Base-by-base conservation (phyloP, 2,113 vertebrate species). In the Abramis brama region DNA sequence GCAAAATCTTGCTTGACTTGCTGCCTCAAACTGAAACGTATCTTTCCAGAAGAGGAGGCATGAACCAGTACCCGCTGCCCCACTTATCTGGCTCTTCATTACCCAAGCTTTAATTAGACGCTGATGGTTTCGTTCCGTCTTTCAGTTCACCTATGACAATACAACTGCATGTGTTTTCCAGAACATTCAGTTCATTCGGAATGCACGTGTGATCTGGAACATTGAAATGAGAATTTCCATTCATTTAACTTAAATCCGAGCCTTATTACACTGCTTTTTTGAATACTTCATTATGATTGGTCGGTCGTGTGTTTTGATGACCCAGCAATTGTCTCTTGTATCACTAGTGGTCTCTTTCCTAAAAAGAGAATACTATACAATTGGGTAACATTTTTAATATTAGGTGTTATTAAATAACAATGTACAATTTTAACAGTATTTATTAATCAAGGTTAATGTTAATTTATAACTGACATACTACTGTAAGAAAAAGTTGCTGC, bases 81-180 rank as follows among this genome's bases (percentile, higher is more conserved):
- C 77, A 60, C 60, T 78, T 73, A 12, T 19, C 50, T 47, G 52
- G 66, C 47, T 57, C 52, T 84, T 82, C 60, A 36, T 59, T 62
- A 77, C 62, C 6, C 27, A 47, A 66, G 73, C 62, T 64, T 85
- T 55, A 86, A 82, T 88, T 86, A 83, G 76, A 83, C 83, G 39
- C 52, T 59, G 76, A 79, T 43, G 27, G 52, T 12, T 59, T 71
- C n/a, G 4, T 12, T 57, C 43, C n/a, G 17, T 57, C 36, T 66
- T 64, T 70, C 33, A 23, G 25, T 9, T 52, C 36, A n/a, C 30
- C 50, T 39, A 59, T 52, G 33, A 64, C 15, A 64, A 50, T 10
- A 50, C 50, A 2, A 77, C 52, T 47, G n/a, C 21, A 21, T 9
- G 10, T 60, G 47, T 21, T 17, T 75, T 60, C 13, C 8, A 52